These are phyloP conservation scores for Drosophila lacicola DNA, from an alignment of 2,888 invertebrate genomes.

Conservation along the genomic window DNA sequence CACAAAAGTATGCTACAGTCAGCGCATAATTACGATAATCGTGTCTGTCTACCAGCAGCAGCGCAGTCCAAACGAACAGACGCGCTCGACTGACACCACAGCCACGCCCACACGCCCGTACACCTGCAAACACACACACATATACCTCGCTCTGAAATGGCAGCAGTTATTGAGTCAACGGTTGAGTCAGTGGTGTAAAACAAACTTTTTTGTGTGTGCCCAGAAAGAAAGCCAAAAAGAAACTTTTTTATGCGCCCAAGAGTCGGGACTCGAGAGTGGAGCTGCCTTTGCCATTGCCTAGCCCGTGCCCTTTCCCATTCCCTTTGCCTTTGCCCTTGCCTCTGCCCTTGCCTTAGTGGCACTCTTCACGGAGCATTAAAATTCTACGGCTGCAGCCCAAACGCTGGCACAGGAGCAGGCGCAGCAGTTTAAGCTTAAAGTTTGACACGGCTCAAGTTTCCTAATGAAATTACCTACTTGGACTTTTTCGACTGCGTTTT, in stretches of 20 bases:
- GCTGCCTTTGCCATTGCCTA: conserved; percentile 19
- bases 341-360: conserved; percentile 25
- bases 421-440: conserved; percentile 72
- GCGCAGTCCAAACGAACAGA: conserved; percentile 43
- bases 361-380: conserved; percentile 73
- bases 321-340: conserved; percentile 18
- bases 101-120: conserved; percentile 19
- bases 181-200: conserved; percentile 70
- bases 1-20: conserved; percentile 73
- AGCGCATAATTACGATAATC: conserved; percentile 81
- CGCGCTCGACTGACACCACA: conserved; percentile 41
- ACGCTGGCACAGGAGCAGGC: conserved; percentile 7
- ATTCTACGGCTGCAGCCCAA: conserved; percentile 63
- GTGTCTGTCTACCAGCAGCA: conserved; percentile 64
- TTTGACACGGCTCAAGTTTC: conserved; percentile 80
- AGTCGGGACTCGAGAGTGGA: conserved; percentile 38
- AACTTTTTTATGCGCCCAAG: conserved; percentile 52
- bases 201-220: conserved; percentile 68
- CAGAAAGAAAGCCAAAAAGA: conserved; percentile 48
- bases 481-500: conserved; percentile 50
- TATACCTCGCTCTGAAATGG: conserved; percentile 31
- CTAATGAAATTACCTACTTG: conserved; percentile 81
- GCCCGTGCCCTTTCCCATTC: conserved; percentile 13
- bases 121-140: conserved; percentile 20
- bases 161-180: conserved; percentile 74